Conservation (phyloP, 2,113 vertebrate species). For the Micronycteris hirsuta region DNA sequence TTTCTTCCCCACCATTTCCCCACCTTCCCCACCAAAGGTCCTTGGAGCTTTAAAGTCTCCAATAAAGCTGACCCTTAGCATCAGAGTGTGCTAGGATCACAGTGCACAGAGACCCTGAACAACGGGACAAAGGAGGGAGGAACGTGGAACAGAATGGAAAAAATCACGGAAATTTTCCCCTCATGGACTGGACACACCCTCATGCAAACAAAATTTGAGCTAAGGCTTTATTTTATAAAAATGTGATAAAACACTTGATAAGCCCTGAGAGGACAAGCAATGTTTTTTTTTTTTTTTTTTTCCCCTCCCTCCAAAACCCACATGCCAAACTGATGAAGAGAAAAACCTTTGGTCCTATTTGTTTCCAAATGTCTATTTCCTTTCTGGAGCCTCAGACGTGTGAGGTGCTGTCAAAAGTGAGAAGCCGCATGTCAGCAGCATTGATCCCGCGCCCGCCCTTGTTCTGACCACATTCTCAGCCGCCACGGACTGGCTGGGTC, state of each 20-base stretch:
- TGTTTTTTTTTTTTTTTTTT: background rate
- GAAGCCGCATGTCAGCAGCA: background rate
- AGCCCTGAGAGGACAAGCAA: background rate
- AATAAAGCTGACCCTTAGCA: background rate
- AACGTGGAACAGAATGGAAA: background rate
- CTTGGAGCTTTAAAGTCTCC: conserved; percentile 23
- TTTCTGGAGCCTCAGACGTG: conserved; percentile 23
- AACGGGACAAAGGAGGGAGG: conserved; percentile 19
- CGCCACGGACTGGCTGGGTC: background rate
- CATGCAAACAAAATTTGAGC: conserved; percentile 37
- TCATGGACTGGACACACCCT: conserved; percentile 12
- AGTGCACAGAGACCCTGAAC: background rate
- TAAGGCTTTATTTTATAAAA: conserved; percentile 32
- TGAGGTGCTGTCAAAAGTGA: background rate
- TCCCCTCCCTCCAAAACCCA: conserved; percentile 1
- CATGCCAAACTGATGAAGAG: background rate
- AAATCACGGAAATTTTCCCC: conserved; percentile 51
- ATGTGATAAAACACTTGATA: background rate
- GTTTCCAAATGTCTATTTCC: conserved; percentile 10
- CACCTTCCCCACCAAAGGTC: too few relatives aligned
- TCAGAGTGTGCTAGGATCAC: background rate
- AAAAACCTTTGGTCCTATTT: background rate
- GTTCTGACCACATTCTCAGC: background rate
- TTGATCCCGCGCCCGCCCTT: background rate
- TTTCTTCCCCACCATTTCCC: background rate